Base-by-base conservation (phyloP, 2,797 vertebrate genomes). In the Danio albolineatus region DNA sequence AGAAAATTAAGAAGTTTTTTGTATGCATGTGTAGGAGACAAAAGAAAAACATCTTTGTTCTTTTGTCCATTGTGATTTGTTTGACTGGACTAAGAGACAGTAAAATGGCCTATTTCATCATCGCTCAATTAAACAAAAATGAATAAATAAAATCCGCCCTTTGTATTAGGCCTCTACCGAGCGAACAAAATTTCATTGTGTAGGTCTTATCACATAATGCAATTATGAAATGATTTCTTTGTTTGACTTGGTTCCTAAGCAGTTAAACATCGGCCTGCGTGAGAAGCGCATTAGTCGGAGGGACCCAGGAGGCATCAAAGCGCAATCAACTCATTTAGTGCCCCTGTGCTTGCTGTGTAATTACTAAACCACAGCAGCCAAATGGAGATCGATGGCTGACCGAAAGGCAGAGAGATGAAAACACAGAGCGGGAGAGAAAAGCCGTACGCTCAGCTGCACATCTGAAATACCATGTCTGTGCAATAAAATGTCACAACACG, bases 381-480 rank as follows among this genome's bases (percentile, higher is more conserved):
- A 83, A 83, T 83, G 67, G 78, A 83, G 82, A 83, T 83, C 82
- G 78, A 83, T 83, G 78, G 66, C 67, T 80, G 82, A 80, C 73
- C 69, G 78, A 80, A 78, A 83, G 76, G 76, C 62, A 69, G 71
- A 59, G 61, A 13, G 39, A 73, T 66, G 64, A 67, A 67, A 57
- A 71, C 16, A 17, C 14, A 0, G 49, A 19, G 19, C 16, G 21
- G 51, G 51, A 21, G 48, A 51, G 51, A 62, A 59, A 77, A 62
- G 54, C 41, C 73, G 43, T 57, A 83, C 44, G 74, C 82, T 83
- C 67, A 83, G 61, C 78, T 77, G 67, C 46, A 64, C 78, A 80
- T 71, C 75, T 66, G 51, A 80, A 76, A 80, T 76, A 83, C 60
- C 78, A 67, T 53, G 65, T 49, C 78, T 76, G 62, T 38, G 70